A percentile compares a stretch with the other conserved stretches of the same genome.
phyloP scores from a whole-genome alignment of 2,113 vertebrate species.

The Rhinolophus ferrumequinum region DNA sequence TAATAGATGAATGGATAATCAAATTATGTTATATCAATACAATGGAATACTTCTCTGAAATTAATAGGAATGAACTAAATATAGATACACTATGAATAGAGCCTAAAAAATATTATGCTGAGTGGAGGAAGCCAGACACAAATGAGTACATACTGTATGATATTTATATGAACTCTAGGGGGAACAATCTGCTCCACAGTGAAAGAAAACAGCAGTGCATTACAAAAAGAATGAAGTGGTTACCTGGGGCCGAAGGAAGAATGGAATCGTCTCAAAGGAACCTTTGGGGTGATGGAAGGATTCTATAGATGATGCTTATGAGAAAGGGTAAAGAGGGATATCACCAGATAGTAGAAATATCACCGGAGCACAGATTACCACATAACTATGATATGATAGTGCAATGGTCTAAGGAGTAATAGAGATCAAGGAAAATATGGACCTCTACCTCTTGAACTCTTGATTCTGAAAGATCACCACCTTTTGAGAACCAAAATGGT shows the following conservation, averaged over 20 bases:
- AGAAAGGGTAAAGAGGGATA: background rate
- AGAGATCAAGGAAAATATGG: conserved; percentile 16
- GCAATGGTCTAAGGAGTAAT: background rate
- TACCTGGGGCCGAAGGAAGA: background rate
- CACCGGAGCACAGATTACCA: background rate
- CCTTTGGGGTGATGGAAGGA: background rate
- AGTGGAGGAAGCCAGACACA: background rate
- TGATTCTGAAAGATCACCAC: background rate
- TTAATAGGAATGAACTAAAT: background rate
- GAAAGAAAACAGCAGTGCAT: background rate
- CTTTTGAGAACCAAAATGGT: background rate
- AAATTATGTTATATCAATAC: background rate
- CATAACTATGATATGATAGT: background rate
- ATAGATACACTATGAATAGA: background rate
- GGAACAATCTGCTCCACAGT: background rate
- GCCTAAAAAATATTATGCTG: background rate
- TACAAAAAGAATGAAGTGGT: background rate
- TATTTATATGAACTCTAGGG: background rate
- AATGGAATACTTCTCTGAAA: background rate
- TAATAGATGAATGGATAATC: background rate
- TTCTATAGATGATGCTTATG: background rate
- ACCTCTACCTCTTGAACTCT: background rate
- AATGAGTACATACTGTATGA: background rate
- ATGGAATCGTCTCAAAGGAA: background rate
- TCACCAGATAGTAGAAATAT: background rate